Evolutionary conservation across 2,113 vertebrate species (phyloP).

Genomic region (Erythrocercus mccallii): DNA sequence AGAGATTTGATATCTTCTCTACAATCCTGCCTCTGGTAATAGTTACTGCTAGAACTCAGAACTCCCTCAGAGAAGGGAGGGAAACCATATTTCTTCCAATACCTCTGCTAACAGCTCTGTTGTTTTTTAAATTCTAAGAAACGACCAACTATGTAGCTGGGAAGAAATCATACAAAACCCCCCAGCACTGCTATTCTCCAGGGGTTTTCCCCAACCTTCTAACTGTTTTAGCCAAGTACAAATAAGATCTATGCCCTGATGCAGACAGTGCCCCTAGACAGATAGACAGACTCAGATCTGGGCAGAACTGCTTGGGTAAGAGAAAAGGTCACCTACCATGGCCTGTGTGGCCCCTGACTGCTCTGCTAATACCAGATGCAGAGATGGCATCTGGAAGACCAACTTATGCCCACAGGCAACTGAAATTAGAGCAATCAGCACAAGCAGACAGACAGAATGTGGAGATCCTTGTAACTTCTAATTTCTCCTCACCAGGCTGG

Average conservation of each 20-base stretch:
- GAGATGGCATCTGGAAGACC: neutral
- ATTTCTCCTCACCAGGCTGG: neutral
- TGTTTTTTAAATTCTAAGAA: neutral
- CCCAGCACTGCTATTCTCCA: neutral
- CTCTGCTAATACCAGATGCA: neutral
- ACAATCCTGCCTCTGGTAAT: neutral
- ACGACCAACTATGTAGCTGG: neutral
- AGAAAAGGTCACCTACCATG: neutral
- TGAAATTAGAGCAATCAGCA: constrained; percentile 4
- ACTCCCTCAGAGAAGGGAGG: neutral
- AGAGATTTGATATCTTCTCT: neutral
- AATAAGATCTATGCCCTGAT: neutral
- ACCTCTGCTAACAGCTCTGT: neutral
- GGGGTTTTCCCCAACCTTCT: neutral
- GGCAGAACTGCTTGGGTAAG: neutral
- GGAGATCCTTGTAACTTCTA: neutral
- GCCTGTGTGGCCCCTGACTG: neutral
- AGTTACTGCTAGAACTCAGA: neutral
- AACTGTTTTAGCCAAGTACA: neutral
- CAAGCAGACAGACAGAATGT: neutral
- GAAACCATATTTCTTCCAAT: neutral
- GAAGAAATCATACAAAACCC: neutral
- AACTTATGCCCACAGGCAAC: neutral
- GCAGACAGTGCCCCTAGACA: neutral
- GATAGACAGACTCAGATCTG: neutral